Evolutionary conservation across 2,888 invertebrate species (phyloP), one percentile per base, ranked within the genome.

Genomic region (Amblyteles armatorius): DNA sequence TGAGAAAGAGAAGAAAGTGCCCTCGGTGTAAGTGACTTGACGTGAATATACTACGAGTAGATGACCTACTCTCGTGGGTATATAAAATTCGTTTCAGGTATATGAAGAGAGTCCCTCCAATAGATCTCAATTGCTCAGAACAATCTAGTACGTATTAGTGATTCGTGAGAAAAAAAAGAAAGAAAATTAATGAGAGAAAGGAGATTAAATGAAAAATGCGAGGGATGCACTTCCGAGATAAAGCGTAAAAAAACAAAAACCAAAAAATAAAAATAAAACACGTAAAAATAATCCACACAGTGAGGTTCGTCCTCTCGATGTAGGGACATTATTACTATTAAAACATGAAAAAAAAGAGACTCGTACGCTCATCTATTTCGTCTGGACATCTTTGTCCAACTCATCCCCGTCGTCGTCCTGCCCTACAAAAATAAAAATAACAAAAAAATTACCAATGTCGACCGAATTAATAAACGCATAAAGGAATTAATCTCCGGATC

Each of bases 101-200:
- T 78, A 69, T 60, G 82, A 82, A 72, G 76, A 77, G 80, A 90
- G 78, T 92, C 92, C 92, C 91, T 92, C 92, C 92, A 92, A 90
- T 90, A 89, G 89, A 91, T 92, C 90, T 91, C 91, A 91, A 92
- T 92, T 92, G 92, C 92, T 92, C 92, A 92, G 90, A 91, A 91
- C 89, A 87, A 87, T 87, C 82, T 88, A 86, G 85, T 86, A 77
- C 73, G 82, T 80, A 78, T 76, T 83, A 83, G 84, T 80, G 76
- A 65, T 76, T 79, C 63, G 71, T 55, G 67, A 65, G 52, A 71
- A 60, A 79, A 44, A 52, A 71, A 71, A 60, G 48, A 11, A 65
- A 36, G 22, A 22, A 22, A 22, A 22, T 22, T 13, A 11, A 50
- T 48, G 36, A 78, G 19, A 48, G 40, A 60, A 29, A 74, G 55